Conservation (phyloP, 2,888 invertebrate species). For the Volucella inanis region DNA sequence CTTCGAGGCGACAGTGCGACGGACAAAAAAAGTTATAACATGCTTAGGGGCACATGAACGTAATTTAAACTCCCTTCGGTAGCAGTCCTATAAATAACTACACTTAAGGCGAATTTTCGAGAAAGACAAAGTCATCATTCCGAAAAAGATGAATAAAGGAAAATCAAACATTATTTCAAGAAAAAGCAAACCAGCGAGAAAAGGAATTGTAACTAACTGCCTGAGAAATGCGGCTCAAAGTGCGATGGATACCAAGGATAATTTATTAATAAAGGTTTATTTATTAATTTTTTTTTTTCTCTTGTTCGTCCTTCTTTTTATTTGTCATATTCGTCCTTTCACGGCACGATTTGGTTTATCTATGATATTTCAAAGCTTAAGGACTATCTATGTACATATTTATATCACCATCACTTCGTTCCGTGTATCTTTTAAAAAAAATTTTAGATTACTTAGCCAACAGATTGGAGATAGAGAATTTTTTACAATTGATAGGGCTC, state of each 20-base stretch:
- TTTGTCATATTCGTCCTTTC: constrained; percentile 7
- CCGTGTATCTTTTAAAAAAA: neutral
- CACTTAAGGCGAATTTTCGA: constrained; percentile 26
- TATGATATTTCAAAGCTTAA: constrained; percentile 10
- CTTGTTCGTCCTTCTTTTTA: neutral
- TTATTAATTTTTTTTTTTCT: constrained; percentile 2
- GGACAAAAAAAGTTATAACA: constrained; percentile 21
- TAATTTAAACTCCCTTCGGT: constrained; percentile 49
- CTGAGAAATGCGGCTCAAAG: constrained; percentile 47
- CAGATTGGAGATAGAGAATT: constrained; percentile 11
- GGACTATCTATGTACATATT: constrained; percentile 39
- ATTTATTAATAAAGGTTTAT: constrained; percentile 50
- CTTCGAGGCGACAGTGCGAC: constrained; percentile 5
- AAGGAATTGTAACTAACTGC: constrained; percentile 33
- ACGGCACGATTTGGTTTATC: constrained; percentile 14
- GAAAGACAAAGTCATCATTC: neutral
- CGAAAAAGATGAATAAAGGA: constrained; percentile 8
- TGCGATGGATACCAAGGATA: constrained; percentile 49
- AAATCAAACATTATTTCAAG: constrained; percentile 51
- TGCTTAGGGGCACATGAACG: constrained; percentile 46
- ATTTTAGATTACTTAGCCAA: constrained; percentile 16
- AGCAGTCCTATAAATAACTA: constrained; percentile 53
- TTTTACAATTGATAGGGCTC: constrained; percentile 48
- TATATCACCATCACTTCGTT: neutral
- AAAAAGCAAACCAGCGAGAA: constrained; percentile 1